Evolutionary conservation across 1,140 invertebrate species (phyloP), one percentile per base, ranked within the genome.

Genomic region (Kradibia gibbosae): DNA sequence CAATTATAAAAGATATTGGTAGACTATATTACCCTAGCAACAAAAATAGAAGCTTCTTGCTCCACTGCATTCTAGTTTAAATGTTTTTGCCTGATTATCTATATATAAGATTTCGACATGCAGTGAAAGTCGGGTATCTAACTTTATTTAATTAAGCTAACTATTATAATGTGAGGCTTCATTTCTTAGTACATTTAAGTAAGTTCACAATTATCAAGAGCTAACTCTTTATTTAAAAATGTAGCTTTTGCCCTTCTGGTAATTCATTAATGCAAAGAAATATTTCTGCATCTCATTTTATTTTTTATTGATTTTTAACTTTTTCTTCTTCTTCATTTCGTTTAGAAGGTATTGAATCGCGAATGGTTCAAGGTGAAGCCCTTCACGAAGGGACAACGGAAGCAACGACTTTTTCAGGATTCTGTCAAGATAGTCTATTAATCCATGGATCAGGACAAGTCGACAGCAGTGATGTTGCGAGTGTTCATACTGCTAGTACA

Each of bases 401-500:
- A 81, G 85, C 85, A 17, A 85, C 84, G 8, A 84, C 78, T 82
- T 85, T 81, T 78, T 75, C 85, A 83, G 86, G 85, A 73, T 53
- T 83, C 50, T 86, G 86, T 87, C 88, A 88, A 85, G 90, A 91
- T 25, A 83, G 87, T 70, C 81, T 89, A 70, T 80, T 87, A n/a
- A 83, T 85, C 74, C 90, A 90, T 87, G 88, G 88, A 76, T 82
- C 88, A 42, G 81, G 83, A 0, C 89, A 90, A 82, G 87, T 87
- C 22, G 91, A 91, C 76, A 85, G 88, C 62, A 89, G 87, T 36
- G 91, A 91, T 86, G 89, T 87, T 82, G 83, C 89, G 71, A 91
- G 90, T 79, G 87, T 90, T 85, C 90, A 88, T 60, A 91, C 90
- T 76, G 88, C 89, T 34, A 91, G 89, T 80, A 90, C 90, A 34